Base-by-base conservation (phyloP, 2,797 vertebrate genomes). In the Tapirus indicus region DNA sequence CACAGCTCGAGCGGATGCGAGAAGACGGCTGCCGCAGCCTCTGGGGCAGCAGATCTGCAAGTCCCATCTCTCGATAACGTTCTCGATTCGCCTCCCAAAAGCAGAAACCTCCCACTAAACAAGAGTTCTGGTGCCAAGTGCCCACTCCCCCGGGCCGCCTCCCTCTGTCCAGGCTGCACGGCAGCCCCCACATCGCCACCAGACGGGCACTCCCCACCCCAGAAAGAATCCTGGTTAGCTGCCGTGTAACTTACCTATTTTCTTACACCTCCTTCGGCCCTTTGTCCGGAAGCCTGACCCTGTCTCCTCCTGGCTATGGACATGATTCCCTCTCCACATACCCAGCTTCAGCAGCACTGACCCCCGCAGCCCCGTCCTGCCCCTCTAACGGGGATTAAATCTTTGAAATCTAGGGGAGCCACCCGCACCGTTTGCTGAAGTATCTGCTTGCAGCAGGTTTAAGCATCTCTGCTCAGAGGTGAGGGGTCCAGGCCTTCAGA, bases 101-200 rank as follows among this genome's bases (percentile, higher is more conserved):
- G 49, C 49, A 52, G 14, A 4, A 52, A 52, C 49, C 49, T 52
- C 49, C 13, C 12, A 52, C 49, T 16, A 52, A 52, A 52, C 12
- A 52, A 16, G 14, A 52, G 49, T 52, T 1, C 4, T 13, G 14
- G 49, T 3, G 49, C 49, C 49, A 52, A 52, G 49, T 14, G 49
- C 35, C 38, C 3, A 58, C 56, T 3, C 35, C 35, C 35, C 0
- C 1, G 79, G 17, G 68, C 54, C 0, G 0, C 25, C 60, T 32
- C n/a, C n/a, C 60, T 41, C 38, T 44, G 13, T 2, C 68, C 21
- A 11, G 66, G 44, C 47, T 56, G n/a, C 49, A 29, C 3, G 27
- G 66, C 49, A 38, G 68, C 27, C 16, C 38, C 18, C 68, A 21
- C 1, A 11, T 20, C 13, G 52, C 68, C 18, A 6, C 38, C 52